Percentiles rank a stretch among this genome's conserved stretches.
These are phyloP conservation scores for Falco punctatus DNA, from an alignment of 2,113 vertebrate species.

Conservation along the genomic window DNA sequence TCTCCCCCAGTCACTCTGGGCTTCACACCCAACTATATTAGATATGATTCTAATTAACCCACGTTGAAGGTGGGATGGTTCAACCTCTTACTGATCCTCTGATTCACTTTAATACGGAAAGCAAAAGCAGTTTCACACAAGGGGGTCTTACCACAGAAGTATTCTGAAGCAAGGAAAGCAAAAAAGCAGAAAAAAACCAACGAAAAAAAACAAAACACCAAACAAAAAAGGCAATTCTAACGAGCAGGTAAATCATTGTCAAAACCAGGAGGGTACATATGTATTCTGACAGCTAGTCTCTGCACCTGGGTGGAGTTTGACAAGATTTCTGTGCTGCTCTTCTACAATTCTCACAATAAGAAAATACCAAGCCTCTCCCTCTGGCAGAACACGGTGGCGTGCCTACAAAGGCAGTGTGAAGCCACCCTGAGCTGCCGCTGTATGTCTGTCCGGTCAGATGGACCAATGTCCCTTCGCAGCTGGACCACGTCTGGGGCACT, in stretches of 20 bases:
- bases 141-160: neutral
- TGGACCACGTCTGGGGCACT: neutral
- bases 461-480: neutral
- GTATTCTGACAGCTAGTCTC: neutral
- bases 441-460: no score
- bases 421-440: neutral
- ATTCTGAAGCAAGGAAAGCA: neutral
- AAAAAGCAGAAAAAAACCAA: neutral
- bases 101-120: neutral
- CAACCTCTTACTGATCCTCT: neutral
- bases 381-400: neutral
- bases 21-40: no score
- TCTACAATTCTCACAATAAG: neutral
- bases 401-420: accelerated
- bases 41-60: neutral
- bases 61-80: neutral
- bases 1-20: neutral
- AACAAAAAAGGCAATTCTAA: neutral
- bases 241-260: neutral
- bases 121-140: neutral
- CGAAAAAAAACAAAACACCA: neutral
- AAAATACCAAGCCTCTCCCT: neutral
- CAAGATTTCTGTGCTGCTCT: neutral
- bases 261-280: neutral
- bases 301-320: neutral